phyloP scores from a whole-genome alignment of 2,888 invertebrate species.

The Tetragonisca angustula region DNA sequence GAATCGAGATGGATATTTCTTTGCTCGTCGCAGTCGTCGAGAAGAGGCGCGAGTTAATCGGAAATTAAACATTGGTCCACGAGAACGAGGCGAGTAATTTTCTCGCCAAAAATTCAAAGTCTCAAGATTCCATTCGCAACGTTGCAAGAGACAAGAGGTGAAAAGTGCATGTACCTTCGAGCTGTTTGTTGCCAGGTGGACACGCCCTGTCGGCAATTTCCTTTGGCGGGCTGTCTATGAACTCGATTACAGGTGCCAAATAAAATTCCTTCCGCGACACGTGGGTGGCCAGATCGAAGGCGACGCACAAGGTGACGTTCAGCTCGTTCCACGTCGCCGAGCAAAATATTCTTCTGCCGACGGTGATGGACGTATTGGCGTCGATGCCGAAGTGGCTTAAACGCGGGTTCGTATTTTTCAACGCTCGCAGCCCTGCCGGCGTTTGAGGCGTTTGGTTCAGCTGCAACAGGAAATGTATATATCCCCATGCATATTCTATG shows the following conservation, averaged over 20 bases:
- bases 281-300: conserved; percentile 87
- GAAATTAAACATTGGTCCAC: too few species aligned
- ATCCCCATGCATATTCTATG: background rate
- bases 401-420: conserved; percentile 90
- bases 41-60: too few species aligned
- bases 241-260: conserved; percentile 91
- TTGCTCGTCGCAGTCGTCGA: too few species aligned
- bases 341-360: conserved; percentile 90
- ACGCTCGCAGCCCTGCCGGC: conserved; percentile 88
- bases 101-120: too few species aligned
- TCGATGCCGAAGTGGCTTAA: conserved; percentile 90
- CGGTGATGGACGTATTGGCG: conserved; percentile 84
- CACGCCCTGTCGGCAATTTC: conserved; percentile 86
- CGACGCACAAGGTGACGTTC: conserved; percentile 85
- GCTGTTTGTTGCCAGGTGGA: conserved; percentile 86
- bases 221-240: conserved; percentile 91
- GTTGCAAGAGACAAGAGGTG: too few species aligned
- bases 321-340: conserved; percentile 89
- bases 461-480: conserved; percentile 79
- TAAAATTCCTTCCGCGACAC: conserved; percentile 87
- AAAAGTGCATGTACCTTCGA: conserved; percentile 86
- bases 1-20: too few species aligned
- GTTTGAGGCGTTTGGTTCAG: conserved; percentile 89
- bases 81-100: too few species aligned
- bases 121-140: too few species aligned